Conservation (phyloP, 2,113 vertebrate species). For the Carollia perspicillata region DNA sequence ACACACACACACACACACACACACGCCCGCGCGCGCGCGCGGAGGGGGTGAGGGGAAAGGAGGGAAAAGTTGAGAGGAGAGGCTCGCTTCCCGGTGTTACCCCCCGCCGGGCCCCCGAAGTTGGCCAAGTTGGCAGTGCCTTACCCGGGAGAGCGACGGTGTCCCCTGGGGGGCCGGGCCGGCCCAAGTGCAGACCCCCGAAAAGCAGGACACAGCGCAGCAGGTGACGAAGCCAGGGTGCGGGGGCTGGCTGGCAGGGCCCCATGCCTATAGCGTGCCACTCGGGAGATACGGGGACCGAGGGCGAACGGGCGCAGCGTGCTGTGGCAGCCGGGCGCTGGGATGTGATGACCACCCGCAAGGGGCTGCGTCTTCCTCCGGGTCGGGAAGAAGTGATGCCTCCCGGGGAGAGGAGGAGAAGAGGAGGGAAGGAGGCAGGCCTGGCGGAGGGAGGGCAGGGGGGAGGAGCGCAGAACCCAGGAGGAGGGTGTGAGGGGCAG, state of each 20-base stretch:
- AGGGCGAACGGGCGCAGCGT: background rate
- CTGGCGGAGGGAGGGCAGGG: constrained; percentile 44
- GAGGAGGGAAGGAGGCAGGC: constrained; percentile 48
- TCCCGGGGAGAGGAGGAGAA: constrained; percentile 29
- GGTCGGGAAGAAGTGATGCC: constrained; percentile 61
- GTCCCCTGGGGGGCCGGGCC: background rate
- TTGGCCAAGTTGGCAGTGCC: constrained; percentile 61
- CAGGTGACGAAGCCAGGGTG: constrained; percentile 56
- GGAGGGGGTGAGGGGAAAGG: background rate
- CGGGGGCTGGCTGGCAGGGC: background rate
- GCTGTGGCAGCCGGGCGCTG: background rate
- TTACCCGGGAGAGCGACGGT: constrained; percentile 61
- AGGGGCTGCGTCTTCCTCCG: constrained; percentile 61
- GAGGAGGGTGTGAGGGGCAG: constrained; percentile 68
- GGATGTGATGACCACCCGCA: constrained; percentile 7
- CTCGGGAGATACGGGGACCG: background rate
- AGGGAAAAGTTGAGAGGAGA: background rate
- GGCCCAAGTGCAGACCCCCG: constrained; percentile 58
- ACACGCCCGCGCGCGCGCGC: background rate
- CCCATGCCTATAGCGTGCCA: constrained; percentile 63
- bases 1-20: background rate
- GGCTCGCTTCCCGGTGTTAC: background rate
- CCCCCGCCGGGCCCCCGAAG: constrained; percentile 19
- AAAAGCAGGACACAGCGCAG: constrained; percentile 65
- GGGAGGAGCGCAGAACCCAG: constrained; percentile 56